phyloP scores from a whole-genome alignment of 2,797 vertebrate genomes.

The Helarctos malayanus region DNA sequence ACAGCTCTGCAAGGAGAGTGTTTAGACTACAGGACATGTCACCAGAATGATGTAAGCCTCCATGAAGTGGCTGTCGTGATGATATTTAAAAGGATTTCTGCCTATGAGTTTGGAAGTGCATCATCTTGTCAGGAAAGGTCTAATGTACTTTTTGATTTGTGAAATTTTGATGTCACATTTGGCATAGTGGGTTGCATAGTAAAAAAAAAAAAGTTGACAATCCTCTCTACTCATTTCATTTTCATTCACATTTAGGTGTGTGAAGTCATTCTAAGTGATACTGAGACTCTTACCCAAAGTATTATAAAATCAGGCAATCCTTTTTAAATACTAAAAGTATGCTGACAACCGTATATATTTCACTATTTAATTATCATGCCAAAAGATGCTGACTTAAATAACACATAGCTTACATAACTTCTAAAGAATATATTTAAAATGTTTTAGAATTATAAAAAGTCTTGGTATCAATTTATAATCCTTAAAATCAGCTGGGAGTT shows the following conservation, averaged over 20 bases:
- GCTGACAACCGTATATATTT: background rate
- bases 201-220: background rate
- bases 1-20: background rate
- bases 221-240: background rate
- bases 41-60: constrained; percentile 24
- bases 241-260: background rate
- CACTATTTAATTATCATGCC: background rate
- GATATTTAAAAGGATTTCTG: constrained; percentile 21
- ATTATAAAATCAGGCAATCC: background rate
- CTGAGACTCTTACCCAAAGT: background rate
- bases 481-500: background rate
- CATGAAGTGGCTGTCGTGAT: background rate
- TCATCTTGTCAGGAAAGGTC: constrained; percentile 6
- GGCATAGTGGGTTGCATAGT: background rate
- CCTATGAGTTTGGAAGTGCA: background rate
- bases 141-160: constrained; percentile 29
- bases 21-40: background rate
- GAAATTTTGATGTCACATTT: constrained; percentile 54
- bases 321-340: constrained; percentile 35
- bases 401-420: background rate
- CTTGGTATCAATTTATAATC: background rate
- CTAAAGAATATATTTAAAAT: background rate
- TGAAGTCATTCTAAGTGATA: constrained; percentile 49
- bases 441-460: background rate
- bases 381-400: constrained; percentile 34